Evolutionary conservation across 2,113 vertebrate genomes (phyloP).

Genomic region (Tylochromis polylepis): DNA sequence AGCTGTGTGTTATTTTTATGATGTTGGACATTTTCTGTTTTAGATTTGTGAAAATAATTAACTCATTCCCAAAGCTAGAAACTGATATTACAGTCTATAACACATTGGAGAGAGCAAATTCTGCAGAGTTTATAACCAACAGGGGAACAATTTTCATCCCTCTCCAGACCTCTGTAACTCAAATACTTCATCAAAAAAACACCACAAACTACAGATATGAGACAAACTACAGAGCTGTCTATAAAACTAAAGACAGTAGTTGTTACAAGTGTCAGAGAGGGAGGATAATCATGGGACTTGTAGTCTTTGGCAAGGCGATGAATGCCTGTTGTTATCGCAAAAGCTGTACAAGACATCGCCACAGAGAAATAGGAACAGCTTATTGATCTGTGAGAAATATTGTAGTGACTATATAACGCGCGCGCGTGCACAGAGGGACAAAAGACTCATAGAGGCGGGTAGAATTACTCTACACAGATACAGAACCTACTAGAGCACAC

Average conservation of each 20-base stretch:
- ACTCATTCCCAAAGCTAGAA: slow-evolving; percentile 24
- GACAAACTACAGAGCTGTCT: background rate
- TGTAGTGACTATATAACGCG: slow-evolving; percentile 97
- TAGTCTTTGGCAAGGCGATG: slow-evolving; percentile 73
- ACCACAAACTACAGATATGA: background rate
- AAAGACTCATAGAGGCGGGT: background rate
- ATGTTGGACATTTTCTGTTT: slow-evolving; percentile 16
- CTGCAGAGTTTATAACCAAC: slow-evolving; percentile 5
- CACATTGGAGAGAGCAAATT: background rate
- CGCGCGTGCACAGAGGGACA: background rate
- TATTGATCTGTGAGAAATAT: slow-evolving; percentile 96
- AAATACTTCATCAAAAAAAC: background rate
- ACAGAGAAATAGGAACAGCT: slow-evolving; percentile 81
- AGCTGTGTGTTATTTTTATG: slow-evolving; percentile 52
- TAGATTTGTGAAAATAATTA: slow-evolving; percentile 66
- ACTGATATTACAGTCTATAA: slow-evolving; percentile 13
- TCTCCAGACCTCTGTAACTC: background rate
- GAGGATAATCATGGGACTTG: slow-evolving; percentile 24
- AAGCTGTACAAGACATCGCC: slow-evolving; percentile 85
- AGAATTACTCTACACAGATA: background rate
- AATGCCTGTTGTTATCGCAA: slow-evolving; percentile 90
- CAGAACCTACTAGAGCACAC: background rate
- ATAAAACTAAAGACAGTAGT: background rate
- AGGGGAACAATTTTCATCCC: background rate
- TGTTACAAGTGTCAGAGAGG: background rate